Conservation (phyloP, 2,888 invertebrate species). For the Xanthorhoe spadicearia region DNA sequence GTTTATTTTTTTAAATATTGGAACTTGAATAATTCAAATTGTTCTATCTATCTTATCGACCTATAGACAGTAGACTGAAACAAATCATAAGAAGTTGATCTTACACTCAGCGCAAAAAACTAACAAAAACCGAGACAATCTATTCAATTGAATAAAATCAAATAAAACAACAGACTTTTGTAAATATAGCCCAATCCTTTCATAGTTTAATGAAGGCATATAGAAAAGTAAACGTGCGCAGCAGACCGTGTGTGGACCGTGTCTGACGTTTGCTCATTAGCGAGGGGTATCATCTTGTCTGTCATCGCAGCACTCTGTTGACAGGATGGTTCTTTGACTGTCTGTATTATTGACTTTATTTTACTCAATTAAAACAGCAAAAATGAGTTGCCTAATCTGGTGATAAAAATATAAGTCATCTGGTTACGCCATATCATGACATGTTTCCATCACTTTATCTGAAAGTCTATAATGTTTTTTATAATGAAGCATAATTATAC, state of each 20-base stretch:
- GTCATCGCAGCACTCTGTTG: conserved; percentile 10
- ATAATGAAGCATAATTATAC: too few species aligned
- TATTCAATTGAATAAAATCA: too few species aligned
- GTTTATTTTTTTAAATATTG: too few species aligned
- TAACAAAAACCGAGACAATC: neutral
- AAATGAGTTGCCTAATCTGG: too few species aligned
- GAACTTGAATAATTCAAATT: too few species aligned
- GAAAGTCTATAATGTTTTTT: too few species aligned
- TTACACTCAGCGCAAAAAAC: neutral
- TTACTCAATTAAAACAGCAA: neutral
- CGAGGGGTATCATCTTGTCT: conserved; percentile 45
- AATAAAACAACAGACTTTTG: neutral
- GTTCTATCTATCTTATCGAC: too few species aligned
- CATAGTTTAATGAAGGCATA: conserved; percentile 39
- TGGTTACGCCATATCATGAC: too few species aligned
- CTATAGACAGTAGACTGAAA: too few species aligned
- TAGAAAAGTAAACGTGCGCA: conserved; percentile 50
- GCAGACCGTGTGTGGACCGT: conserved; percentile 50
- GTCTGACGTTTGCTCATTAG: conserved; percentile 69
- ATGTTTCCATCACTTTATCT: too few species aligned
- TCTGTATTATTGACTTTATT: conserved; percentile 1
- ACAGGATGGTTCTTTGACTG: conserved; percentile 1
- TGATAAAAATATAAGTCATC: too few species aligned
- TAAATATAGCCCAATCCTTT: neutral
- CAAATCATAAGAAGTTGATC: too few species aligned